Percentiles rank a stretch among this genome's conserved stretches.
Evolutionary conservation across 1,140 invertebrate genomes (phyloP).

Genomic region (Bursaphelenchus mucronatus): DNA sequence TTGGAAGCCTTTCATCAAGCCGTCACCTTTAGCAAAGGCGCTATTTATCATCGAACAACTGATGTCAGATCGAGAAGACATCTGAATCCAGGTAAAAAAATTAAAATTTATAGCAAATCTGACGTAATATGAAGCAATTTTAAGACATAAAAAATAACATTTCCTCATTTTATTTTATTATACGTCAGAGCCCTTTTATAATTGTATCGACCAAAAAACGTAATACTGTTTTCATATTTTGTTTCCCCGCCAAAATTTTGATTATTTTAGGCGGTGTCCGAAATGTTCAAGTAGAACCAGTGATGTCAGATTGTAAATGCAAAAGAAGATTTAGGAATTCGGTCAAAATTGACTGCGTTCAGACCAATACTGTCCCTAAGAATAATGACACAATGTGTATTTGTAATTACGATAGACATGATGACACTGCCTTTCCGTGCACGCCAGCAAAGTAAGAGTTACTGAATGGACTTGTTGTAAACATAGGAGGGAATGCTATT

Average conservation of each 20-base stretch:
- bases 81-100: constrained; percentile 11
- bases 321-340: constrained; percentile 9
- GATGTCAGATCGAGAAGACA: constrained; percentile 7
- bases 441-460: constrained; percentile 41
- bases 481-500: not conserved
- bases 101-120: constrained; percentile 5
- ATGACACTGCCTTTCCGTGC: constrained; percentile 56
- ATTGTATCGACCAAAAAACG: no score
- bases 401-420: constrained; percentile 58
- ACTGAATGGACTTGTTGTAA: no score
- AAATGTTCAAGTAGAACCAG: constrained; percentile 55
- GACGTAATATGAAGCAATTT: constrained; percentile 17
- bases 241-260: not conserved
- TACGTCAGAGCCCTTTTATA: constrained; percentile 7
- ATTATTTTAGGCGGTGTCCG: constrained; percentile 49
- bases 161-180: constrained; percentile 10
- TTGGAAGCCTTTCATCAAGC: constrained; percentile 58
- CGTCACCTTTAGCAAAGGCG: constrained; percentile 51
- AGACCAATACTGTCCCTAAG: constrained; percentile 46
- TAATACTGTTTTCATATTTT: constrained; percentile 4
- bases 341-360: constrained; percentile 43
- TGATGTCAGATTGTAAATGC: constrained; percentile 55
- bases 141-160: constrained; percentile 22
- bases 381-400: constrained; percentile 47
- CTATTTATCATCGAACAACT: constrained; percentile 18